Evolutionary conservation across 2,888 invertebrate species (phyloP).

Genomic region (Ptychoptera albimana): DNA sequence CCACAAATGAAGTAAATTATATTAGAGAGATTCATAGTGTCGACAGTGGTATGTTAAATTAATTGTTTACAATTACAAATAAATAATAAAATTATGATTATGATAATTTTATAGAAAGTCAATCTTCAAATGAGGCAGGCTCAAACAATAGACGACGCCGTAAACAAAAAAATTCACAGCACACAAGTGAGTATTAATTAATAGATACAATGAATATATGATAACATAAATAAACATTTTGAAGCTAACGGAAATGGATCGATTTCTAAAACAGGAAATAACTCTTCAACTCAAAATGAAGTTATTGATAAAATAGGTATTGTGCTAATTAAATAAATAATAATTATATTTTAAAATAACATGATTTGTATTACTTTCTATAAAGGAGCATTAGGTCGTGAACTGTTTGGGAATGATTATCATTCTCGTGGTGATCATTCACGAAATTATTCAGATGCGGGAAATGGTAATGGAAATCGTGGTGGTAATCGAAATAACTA

Average conservation of each 20-base stretch:
- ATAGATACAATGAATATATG: neutral
- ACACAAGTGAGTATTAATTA: constrained; percentile 16
- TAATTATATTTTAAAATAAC: no score
- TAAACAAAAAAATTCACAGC: constrained; percentile 26
- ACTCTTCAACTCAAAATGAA: no score
- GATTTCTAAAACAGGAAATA: no score
- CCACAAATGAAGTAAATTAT: constrained; percentile 12
- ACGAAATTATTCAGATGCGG: constrained; percentile 22
- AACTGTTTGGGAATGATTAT: constrained; percentile 23
- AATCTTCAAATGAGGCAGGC: constrained; percentile 28
- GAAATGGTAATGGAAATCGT: constrained; percentile 15
- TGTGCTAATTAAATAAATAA: no score
- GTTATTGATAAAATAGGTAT: no score
- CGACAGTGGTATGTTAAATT: constrained; percentile 22
- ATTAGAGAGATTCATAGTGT: constrained; percentile 29
- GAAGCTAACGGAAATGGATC: no score
- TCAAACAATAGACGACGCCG: constrained; percentile 25
- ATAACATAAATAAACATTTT: no score
- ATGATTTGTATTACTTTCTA: no score
- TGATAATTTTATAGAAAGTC: constrained; percentile 19
- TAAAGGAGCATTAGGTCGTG: constrained; percentile 16
- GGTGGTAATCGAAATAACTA: constrained; percentile 16
- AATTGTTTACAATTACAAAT: neutral
- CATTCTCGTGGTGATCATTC: constrained; percentile 28
- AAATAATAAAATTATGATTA: neutral